phyloP scores from a whole-genome alignment of 2,113 vertebrate genomes.

The Burhinus bistriatus region DNA sequence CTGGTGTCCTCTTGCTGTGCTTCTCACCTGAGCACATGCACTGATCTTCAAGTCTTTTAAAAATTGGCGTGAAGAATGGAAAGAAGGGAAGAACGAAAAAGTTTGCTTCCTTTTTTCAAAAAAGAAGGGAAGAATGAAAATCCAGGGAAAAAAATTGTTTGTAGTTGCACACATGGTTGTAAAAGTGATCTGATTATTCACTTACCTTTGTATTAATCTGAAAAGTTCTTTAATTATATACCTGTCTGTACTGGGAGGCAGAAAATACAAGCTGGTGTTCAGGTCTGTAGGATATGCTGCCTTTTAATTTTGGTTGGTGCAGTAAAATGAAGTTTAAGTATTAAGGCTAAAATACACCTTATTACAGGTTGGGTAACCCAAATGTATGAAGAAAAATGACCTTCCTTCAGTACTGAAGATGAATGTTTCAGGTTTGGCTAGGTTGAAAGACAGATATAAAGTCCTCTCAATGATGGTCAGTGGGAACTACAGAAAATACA shows the following conservation, averaged over 20 bases:
- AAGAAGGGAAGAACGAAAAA: too few relatives aligned
- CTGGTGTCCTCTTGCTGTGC: neutral
- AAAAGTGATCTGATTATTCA: neutral
- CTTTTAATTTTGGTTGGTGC: neutral
- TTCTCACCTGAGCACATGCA: neutral
- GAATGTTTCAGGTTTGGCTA: neutral
- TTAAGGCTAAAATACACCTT: neutral
- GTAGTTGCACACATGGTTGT: neutral
- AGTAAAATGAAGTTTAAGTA: neutral
- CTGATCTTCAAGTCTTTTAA: neutral
- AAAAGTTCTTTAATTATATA: neutral
- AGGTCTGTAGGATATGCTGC: neutral
- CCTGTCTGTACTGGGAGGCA: neutral
- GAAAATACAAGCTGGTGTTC: neutral
- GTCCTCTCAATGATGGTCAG: neutral
- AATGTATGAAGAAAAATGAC: neutral
- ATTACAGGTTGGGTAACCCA: neutral
- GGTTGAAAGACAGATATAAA: neutral
- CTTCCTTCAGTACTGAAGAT: neutral
- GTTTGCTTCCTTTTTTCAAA: too few relatives aligned
- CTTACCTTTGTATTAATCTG: neutral
- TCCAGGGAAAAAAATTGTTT: neutral
- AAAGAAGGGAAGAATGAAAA: neutral
- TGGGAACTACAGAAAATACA: neutral
- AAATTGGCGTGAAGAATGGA: neutral